Evolutionary conservation across 2,113 vertebrate genomes (phyloP), one percentile per base, ranked within the genome.

Genomic region (Coryphaenoides rupestris): DNA sequence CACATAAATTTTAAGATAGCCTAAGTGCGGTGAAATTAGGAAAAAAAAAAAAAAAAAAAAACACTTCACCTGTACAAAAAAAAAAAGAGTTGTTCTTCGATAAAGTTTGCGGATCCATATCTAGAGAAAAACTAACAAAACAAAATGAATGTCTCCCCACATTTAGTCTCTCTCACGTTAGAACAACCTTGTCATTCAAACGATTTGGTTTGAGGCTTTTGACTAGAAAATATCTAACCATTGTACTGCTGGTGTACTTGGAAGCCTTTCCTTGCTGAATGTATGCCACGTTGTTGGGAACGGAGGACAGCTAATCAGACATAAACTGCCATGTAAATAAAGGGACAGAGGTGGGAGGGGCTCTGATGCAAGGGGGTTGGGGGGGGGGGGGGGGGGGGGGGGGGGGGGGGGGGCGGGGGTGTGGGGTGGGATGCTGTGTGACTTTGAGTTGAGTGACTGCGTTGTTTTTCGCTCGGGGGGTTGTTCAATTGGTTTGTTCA

Each of bases 321-420:
- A 76, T 72, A 87, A 88, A 91, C 89, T 91, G 90, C 90, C 89
- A 89, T 90, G 90, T 91, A 90, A 87, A 90, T 91, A 90, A 83
- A 84, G 72, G 65, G 79, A 83, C 71, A 60, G 65, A 66, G 66
- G 73, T 76, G 75, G 65, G 77, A 82, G 59, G 79, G 69, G 81
- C 68, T 78, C 76, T 33, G 76, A 87, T 84, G 87, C 79, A 85
- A 26, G 80, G 26, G 59, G 67, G 73, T 72, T 53, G 56, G 70
- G 55, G 64, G 80, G 55, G 23, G 77, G 75, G 40, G n/a, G 19
- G 22, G 80, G 75, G 66, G 73, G 72, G 55, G 56, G 70, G 57
- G 64, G 79, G 58, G 26, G 77, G 75, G 45, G 19, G 21, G 23
- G 80, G 75, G 66, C 61, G 79, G 58, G 26, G 77, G 75, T 19